Base-by-base conservation (phyloP, 1,140 invertebrate species). In the Drosophila micromelanica region DNA sequence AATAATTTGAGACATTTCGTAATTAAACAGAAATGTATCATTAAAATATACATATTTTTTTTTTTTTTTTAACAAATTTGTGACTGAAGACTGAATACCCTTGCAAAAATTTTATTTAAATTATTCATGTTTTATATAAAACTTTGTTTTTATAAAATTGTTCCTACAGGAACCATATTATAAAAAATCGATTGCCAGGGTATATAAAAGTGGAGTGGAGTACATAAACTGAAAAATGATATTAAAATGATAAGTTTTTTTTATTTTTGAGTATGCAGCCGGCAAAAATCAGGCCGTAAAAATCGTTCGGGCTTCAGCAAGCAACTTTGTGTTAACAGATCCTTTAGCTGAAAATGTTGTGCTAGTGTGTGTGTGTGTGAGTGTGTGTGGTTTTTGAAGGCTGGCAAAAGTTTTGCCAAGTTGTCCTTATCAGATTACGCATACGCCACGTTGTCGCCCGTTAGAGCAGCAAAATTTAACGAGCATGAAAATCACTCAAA, bases 401-500 rank as follows among this genome's bases (percentile, higher is more conserved):
- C 61, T 59, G 63, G 40, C 38, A 7, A 73, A 79, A 85, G 59
- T 73, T 85, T 73, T 67, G 49, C 23, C 69, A 75, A 57, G 23
- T 45, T 57, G 62, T 69, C 75, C 73, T 86, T 86, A 80, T 87
- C 82, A 78, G 78, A 86, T 87, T 87, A 86, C 81, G 81, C 78
- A 87, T 86, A 86, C 81, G 82, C 55, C 74, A 68, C 81, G 81
- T 78, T 85, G 80, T 74, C 68, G 80, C 38, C 61, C 74, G 71
- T 43, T 61, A 61, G 61, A 71, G 67, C 59, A 68, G 69, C 70
- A 62, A 74, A 86, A 81, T 86, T 86, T 86, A 86, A 86, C 81
- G 78, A 86, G 81, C 82, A 87, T 78, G 70, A 87, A 86, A 87
- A 87, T 78, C 82, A 78, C 82, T 81, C 74, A 70, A 71, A 23